Evolutionary conservation across 2,797 vertebrate species (phyloP), one percentile per base, ranked within the genome.

Genomic region (Acanthurus tractus): DNA sequence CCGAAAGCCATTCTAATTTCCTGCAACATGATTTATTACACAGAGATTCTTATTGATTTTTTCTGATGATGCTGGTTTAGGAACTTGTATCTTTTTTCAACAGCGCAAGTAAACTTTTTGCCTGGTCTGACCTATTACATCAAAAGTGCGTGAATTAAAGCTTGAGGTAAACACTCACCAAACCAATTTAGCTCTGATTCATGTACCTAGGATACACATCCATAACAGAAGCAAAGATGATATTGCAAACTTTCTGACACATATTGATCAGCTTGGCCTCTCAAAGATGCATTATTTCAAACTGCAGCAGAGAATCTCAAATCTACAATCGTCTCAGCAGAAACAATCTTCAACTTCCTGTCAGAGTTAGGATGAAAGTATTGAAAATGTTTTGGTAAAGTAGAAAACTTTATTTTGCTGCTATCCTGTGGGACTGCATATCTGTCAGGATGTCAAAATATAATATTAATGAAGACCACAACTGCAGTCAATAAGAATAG

Each of bases 381-480:
- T 8, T 14, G 40, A 65, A 15, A 70, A 74, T 67, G 58, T 70
- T 84, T 54, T 15, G 45, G 46, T 25, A 42, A 55, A 63, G 66
- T 1, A 20, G 4, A 76, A 76, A 85, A 88, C 72, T 83, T 85
- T 49, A 44, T 61, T 77, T 78, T 58, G 29, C 67, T 69, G 55
- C 69, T 18, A 3, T 79, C 72, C 72, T 59, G 38, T 63, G 48
- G 70, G 71, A 63, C 44, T 56, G 52, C 9, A 20, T 61, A 65
- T 75, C 76, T 81, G 83, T 84, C 79, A 87, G 66, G 13, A 70
- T 82, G 84, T 86, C 72, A 73, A 70, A 58, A 86, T 92, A 64
- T 73, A 88, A 86, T 83, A 86, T 85, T 88, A 88, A 92, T 87
- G 76, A 84, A 82, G 71, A 87, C 54, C 75, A 81, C 85, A 86